Conservation (phyloP, 2,888 invertebrate species). For the Crocallis elinguaria region DNA sequence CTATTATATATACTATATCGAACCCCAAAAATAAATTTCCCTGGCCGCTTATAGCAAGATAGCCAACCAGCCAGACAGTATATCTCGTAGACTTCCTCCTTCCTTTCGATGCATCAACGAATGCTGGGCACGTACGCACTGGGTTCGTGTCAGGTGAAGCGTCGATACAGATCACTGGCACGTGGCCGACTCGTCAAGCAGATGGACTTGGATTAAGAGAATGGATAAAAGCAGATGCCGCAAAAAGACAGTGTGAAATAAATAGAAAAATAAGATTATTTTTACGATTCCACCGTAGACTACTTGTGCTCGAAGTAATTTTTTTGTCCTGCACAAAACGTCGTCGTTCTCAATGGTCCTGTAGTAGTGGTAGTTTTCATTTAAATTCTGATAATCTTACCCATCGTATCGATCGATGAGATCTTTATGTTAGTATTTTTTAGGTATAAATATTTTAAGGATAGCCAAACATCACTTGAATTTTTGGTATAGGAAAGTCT, state of each 20-base stretch:
- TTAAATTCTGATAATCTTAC: too few relatives aligned
- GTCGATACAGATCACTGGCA: slow-evolving; percentile 69
- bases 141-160: slow-evolving; percentile 64
- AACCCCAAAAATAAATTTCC: too few relatives aligned
- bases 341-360: too few relatives aligned
- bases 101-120: slow-evolving; percentile 22
- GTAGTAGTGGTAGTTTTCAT: too few relatives aligned
- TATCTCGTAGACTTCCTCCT: slow-evolving; percentile 11
- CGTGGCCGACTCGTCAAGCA: slow-evolving; percentile 49
- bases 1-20: too few relatives aligned
- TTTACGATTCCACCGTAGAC: background rate
- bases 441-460: too few relatives aligned
- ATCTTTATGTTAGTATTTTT: too few relatives aligned
- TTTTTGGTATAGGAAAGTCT: too few relatives aligned
- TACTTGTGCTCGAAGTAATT: too few relatives aligned
- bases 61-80: background rate
- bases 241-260: background rate
- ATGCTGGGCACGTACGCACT: slow-evolving; percentile 64
- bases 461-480: too few relatives aligned
- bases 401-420: too few relatives aligned
- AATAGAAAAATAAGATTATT: background rate
- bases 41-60: background rate
- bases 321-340: too few relatives aligned
- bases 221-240: slow-evolving; percentile 12
- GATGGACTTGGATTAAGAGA: slow-evolving; percentile 36